Conservation (phyloP, 2,888 invertebrate species). For the Arctia plantaginis region DNA sequence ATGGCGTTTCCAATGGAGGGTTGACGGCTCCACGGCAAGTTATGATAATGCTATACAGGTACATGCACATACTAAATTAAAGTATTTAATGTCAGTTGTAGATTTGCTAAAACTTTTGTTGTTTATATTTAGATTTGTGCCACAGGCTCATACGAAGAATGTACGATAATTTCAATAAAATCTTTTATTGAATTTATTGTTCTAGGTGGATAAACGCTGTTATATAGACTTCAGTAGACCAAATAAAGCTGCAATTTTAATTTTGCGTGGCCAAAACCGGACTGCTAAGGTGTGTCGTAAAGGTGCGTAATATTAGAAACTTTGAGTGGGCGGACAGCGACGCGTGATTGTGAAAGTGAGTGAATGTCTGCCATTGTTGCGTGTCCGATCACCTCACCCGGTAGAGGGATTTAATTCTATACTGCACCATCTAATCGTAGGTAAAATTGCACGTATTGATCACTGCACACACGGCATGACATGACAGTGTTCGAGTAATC, state of each 20-base stretch:
- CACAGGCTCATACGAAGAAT: not conserved
- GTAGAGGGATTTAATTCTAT: slow-evolving; percentile 39
- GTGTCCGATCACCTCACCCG: slow-evolving; percentile 53
- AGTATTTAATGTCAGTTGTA: not conserved
- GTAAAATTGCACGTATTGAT: slow-evolving; percentile 43
- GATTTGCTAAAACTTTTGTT: not conserved
- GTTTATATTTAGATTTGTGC: not conserved
- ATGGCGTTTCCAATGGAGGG: slow-evolving; percentile 33
- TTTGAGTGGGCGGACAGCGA: slow-evolving; percentile 51
- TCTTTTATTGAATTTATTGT: not conserved
- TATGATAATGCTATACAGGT: slow-evolving; percentile 17
- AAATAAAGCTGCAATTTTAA: not conserved
- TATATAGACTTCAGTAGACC: not conserved
- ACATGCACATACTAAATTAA: not conserved
- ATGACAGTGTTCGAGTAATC: slow-evolving; percentile 22
- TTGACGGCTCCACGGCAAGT: slow-evolving; percentile 53
- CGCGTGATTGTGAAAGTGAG: slow-evolving; percentile 80
- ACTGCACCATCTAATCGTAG: slow-evolving; percentile 26
- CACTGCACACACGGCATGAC: slow-evolving; percentile 8
- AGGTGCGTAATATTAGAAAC: slow-evolving; percentile 63
- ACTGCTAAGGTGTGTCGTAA: not conserved
- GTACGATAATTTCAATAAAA: no score
- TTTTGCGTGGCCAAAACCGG: not conserved
- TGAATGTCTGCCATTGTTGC: slow-evolving; percentile 72
- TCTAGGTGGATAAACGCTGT: not conserved